These are phyloP conservation scores for Falco biarmicus DNA, from an alignment of 2,797 vertebrate species.

Conservation along the genomic window DNA sequence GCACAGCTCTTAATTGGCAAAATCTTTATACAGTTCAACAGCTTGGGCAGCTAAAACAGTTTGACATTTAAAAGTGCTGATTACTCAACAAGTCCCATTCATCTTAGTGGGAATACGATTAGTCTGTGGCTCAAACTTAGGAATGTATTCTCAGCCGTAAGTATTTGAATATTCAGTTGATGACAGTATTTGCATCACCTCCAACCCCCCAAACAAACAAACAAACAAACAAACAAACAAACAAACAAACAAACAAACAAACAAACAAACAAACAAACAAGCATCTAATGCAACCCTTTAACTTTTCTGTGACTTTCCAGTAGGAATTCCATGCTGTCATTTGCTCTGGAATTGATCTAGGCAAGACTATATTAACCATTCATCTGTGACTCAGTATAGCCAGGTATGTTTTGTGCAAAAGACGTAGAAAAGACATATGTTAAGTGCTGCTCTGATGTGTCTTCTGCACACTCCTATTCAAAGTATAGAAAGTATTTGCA, in stretches of 20 bases:
- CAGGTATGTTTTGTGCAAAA: neutral
- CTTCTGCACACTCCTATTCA: neutral
- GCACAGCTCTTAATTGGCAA: neutral
- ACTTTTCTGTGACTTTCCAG: neutral
- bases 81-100: neutral
- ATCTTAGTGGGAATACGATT: neutral
- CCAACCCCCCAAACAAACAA: fast-evolving
- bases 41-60: neutral
- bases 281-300: fast-evolving
- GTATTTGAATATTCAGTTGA: neutral
- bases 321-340: neutral
- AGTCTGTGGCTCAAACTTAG: neutral
- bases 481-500: neutral
- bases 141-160: neutral
- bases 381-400: neutral
- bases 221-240: neutral
- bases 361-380: neutral
- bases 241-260: fast-evolving
- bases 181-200: neutral
- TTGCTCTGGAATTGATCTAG: neutral
- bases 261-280: fast-evolving
- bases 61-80: neutral
- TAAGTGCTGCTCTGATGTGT: neutral
- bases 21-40: neutral
- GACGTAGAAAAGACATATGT: neutral